phyloP scores from a whole-genome alignment of 2,113 vertebrate genomes.

The Peucedramus taeniatus region DNA sequence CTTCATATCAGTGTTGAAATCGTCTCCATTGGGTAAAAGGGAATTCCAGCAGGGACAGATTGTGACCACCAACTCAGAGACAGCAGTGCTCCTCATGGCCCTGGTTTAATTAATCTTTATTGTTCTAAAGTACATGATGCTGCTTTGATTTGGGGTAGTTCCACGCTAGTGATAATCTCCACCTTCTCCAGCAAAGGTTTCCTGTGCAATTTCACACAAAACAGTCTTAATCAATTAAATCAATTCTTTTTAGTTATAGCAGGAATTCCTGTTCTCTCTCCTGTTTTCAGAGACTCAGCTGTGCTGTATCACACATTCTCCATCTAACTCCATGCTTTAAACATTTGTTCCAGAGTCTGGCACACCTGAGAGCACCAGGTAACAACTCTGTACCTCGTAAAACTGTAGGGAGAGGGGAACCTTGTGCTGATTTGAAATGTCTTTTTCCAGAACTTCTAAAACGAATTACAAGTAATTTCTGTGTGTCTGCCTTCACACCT shows the following conservation, averaged over 20 bases:
- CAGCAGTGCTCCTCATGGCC: fast-evolving
- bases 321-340: background rate
- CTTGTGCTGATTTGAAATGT: background rate
- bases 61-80: fast-evolving
- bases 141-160: background rate
- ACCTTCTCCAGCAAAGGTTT: background rate
- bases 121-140: background rate
- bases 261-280: background rate
- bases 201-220: background rate
- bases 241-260: fast-evolving
- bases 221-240: background rate
- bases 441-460: background rate
- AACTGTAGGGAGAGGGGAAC: background rate
- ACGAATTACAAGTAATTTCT: background rate
- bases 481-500: background rate
- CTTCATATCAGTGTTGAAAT: background rate
- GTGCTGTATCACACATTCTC: background rate
- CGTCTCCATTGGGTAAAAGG: background rate
- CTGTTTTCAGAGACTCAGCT: background rate
- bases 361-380: fast-evolving
- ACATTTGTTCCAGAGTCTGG: background rate
- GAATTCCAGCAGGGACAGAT: background rate
- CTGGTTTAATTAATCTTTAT: background rate
- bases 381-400: background rate
- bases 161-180: background rate